Base-by-base conservation (phyloP, 1,140 invertebrate species). In the Glossosoma conforme region DNA sequence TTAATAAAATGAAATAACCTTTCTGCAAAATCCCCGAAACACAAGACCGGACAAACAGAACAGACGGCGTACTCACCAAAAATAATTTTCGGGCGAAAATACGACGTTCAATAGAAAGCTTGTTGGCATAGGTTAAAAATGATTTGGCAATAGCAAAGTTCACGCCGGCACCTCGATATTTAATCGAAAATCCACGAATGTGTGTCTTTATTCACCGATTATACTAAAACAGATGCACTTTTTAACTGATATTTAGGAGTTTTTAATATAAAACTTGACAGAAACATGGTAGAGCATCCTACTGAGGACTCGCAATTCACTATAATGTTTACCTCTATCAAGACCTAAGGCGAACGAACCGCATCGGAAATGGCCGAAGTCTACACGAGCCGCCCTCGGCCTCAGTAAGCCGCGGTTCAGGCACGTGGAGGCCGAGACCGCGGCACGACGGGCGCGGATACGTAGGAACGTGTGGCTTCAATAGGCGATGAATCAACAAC, bases 251-350 rank as follows among this genome's bases (percentile, higher is more conserved):
- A n/a, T n/a, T n/a, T n/a, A n/a, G n/a, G n/a, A 33, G 40, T 36
- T 51, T 51, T 51, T 51, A 10, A 51, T 44, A 32, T 30, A 44
- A 51, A 51, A 44, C n/a, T 44, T 22, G 28, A 33, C 21, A 47
- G 40, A 57, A 57, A 52, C 55, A 57, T 52, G 45, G 36, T 41
- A 44, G 42, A 15, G n/a, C 36, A 41, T 33, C 49, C 51, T 50
- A 17, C 43, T 46, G 25, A 41, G 42, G 21, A 42, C 49, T 37
- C 30, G 46, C 45, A 35, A 32, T 15, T 41, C 52, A 35, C 28
- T n/a, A 38, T 51, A 58, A 24, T 58, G 56, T 58, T 58, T 58
- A 58, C 56, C 47, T 58, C 47, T 19, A 18, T n/a, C n/a, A n/a
- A n/a, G n/a, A n/a, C n/a, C n/a, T n/a, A n/a, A n/a, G n/a, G n/a